phyloP scores from a whole-genome alignment of 92 coral and sea anemone species.

The Hydrozoanthus gracilis region DNA sequence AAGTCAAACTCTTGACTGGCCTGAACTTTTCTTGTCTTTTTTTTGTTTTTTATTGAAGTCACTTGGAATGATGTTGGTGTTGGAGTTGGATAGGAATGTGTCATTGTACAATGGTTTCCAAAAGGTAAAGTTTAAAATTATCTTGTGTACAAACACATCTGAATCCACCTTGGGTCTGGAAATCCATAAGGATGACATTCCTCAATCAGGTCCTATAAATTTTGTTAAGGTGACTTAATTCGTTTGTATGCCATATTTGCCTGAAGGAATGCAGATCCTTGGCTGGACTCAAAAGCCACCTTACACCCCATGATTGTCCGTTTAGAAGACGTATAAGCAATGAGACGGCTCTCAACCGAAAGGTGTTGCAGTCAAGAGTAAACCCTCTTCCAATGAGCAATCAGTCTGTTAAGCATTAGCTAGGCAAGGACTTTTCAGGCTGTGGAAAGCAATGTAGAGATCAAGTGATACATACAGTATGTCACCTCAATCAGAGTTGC shows the following conservation, averaged over 20 bases:
- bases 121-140: constrained; percentile 60
- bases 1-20: not conserved
- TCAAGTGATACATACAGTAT: no score
- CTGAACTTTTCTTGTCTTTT: not conserved
- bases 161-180: not conserved
- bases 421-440: no score
- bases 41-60: constrained; percentile 47
- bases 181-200: not conserved
- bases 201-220: not conserved
- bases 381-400: no score
- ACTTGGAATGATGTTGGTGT: constrained; percentile 89
- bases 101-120: constrained; percentile 78
- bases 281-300: no score
- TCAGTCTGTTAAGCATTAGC: no score
- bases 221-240: not conserved
- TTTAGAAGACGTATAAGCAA: no score
- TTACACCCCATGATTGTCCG: no score
- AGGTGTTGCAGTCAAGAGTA: no score
- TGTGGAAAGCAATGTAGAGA: no score
- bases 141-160: not conserved
- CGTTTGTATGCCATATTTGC: not conserved
- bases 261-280: no score
- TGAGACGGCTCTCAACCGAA: no score
- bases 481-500: no score
- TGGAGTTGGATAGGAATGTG: constrained; percentile 71